phyloP scores from a whole-genome alignment of 2,113 vertebrate genomes.

The Bubo blakistoni region DNA sequence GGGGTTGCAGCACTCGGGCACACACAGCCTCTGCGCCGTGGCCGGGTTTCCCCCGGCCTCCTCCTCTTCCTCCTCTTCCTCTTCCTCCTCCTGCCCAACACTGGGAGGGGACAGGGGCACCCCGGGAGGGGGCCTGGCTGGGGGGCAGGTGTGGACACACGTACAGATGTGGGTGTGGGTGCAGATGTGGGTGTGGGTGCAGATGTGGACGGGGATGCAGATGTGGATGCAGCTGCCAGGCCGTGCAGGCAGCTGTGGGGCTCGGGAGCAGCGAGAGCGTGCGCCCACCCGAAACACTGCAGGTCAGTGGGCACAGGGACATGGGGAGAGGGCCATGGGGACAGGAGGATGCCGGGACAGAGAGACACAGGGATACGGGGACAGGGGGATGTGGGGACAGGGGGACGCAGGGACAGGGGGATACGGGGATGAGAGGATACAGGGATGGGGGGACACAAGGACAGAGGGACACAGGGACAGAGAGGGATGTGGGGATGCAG shows the following conservation, averaged over 20 bases:
- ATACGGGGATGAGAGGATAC: too few relatives aligned
- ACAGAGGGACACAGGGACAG: too few relatives aligned
- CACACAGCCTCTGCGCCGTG: neutral
- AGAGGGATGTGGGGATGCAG: too few relatives aligned
- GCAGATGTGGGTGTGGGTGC: neutral
- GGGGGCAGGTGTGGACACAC: neutral
- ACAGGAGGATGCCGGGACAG: too few relatives aligned
- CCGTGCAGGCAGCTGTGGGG: accelerated
- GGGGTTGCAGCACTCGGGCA: too few relatives aligned
- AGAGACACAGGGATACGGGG: too few relatives aligned
- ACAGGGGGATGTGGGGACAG: too few relatives aligned
- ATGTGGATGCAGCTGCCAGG: neutral
- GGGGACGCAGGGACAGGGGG: too few relatives aligned
- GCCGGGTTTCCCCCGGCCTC: neutral
- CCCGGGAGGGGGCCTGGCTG: too few relatives aligned
- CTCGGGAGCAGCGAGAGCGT: neutral
- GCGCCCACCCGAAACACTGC: neutral
- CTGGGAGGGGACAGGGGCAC: neutral
- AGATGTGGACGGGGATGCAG: neutral
- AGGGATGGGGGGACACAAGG: too few relatives aligned
- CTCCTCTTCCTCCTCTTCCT: neutral
- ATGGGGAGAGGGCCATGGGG: neutral
- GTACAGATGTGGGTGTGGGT: neutral
- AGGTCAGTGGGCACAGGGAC: neutral
- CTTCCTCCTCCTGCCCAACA: neutral